A percentile compares a stretch with the other conserved stretches of the same genome.
These are phyloP conservation scores for Cisticola juncidis DNA, from an alignment of 2,113 vertebrate genomes.

Conservation along the genomic window DNA sequence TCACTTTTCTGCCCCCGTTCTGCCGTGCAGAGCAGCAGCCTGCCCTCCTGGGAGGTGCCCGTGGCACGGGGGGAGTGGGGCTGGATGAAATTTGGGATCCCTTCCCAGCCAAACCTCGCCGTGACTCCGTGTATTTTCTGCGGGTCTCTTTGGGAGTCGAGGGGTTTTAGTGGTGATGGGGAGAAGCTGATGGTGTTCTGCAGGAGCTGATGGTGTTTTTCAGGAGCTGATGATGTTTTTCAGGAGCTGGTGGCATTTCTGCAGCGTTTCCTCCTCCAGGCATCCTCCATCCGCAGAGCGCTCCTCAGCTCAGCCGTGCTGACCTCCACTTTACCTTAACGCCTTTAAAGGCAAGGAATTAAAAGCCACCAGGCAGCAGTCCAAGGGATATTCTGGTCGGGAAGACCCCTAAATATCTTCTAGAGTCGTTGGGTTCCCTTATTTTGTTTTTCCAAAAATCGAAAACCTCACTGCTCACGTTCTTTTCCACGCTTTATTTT, in stretches of 20 bases:
- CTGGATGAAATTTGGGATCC: neutral
- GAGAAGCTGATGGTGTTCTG: fast-evolving
- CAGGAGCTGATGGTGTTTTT: too few species aligned
- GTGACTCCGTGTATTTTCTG: fast-evolving
- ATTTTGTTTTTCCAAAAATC: neutral
- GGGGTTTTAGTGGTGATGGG: neutral
- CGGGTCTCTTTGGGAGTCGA: fast-evolving
- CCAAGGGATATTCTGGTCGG: neutral
- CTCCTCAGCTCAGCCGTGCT: neutral
- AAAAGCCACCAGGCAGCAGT: neutral
- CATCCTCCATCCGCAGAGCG: neutral
- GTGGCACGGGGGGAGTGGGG: neutral
- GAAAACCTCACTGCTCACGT: neutral
- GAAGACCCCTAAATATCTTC: neutral
- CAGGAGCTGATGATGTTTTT: too few species aligned
- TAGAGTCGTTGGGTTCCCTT: neutral
- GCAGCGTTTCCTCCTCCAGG: neutral
- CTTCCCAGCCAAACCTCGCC: neutral
- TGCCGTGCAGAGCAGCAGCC: fast-evolving
- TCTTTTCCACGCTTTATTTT: neutral
- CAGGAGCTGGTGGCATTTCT: too few species aligned
- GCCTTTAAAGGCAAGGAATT: neutral
- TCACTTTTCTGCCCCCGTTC: neutral
- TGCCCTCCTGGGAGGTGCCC: too few species aligned
- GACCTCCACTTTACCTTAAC: neutral